Evolutionary conservation across 2,113 vertebrate species (phyloP), one percentile per base, ranked within the genome.

Genomic region (Caranx melampygus): DNA sequence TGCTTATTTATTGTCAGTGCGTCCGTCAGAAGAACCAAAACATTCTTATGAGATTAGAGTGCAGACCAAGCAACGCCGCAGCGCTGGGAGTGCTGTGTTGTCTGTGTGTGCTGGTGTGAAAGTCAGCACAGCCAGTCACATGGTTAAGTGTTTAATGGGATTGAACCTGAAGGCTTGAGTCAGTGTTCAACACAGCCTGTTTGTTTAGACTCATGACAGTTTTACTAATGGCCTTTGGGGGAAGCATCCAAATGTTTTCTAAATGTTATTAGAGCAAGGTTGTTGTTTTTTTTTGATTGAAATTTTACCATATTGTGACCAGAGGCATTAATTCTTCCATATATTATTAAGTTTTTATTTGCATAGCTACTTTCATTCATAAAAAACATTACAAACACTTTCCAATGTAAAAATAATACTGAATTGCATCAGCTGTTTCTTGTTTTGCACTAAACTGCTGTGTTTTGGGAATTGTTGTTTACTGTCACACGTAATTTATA

Each of bases 121-220:
- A 80, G 83, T 83, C 83, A 71, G 59, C 64, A 45, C 37, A 72
- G 81, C 51, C 70, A 65, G 88, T 91, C 91, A 91, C 89, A 89
- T 89, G 91, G 66, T 89, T 85, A 89, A 89, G 87, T 80, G 84
- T 75, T 85, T 91, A 91, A 91, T 87, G 81, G 72, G 86, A 91
- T 91, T 91, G 86, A 58, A 82, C 37, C 69, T 71, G 74, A 88
- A 70, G 81, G 55, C 40, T 16, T n/a, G 37, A 31, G 52, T 87
- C 71, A 70, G 62, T 65, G 62, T 78, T 58, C 66, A 74, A 86
- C 77, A 81, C 55, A 45, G 74, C 13, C 21, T n/a, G 40, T 55
- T 77, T 87, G 83, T 84, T 84, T 49, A 12, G 59, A 62, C 74
- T 62, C 73, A 31, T 47, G 75, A 33, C 35, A 35, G 65, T 67